A percentile compares a stretch with the other conserved stretches of the same genome.
Evolutionary conservation across 1,140 invertebrate species (phyloP).

Genomic region (Formica exsecta): DNA sequence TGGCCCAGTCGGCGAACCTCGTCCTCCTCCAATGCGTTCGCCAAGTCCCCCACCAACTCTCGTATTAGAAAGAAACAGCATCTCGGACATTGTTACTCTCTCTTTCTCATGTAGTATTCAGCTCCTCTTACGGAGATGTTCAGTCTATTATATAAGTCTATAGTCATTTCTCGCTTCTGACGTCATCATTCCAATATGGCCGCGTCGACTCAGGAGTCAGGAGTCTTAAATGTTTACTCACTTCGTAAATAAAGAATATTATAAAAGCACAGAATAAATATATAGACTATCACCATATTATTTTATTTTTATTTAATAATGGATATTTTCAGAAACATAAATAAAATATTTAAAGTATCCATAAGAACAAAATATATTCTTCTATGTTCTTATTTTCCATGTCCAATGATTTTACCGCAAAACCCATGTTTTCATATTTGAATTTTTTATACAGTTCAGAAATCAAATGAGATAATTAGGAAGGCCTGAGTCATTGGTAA

Average conservation of each 20-base stretch:
- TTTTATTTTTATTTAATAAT: conserved; percentile 27
- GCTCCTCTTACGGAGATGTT: too few species aligned
- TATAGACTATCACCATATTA: not conserved
- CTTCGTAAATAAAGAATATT: not conserved
- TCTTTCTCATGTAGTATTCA: too few species aligned
- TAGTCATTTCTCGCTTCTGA: too few species aligned
- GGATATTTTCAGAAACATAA: not conserved
- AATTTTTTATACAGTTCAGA: not conserved
- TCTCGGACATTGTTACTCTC: too few species aligned
- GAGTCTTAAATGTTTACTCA: not conserved
- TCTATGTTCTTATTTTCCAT: conserved; percentile 5
- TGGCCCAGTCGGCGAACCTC: too few species aligned
- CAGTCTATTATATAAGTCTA: too few species aligned
- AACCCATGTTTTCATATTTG: conserved; percentile 4
- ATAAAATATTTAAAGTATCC: not conserved
- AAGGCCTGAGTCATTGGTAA: not conserved
- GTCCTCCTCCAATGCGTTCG: too few species aligned
- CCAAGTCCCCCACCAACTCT: too few species aligned
- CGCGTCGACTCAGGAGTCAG: too few species aligned
- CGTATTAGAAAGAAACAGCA: too few species aligned
- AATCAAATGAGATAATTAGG: not conserved
- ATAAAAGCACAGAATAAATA: not conserved
- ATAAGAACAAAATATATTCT: not conserved
- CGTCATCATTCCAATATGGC: too few species aligned
- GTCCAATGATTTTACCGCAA: not conserved